Evolutionary conservation across 2,888 invertebrate species (phyloP).

Genomic region (Odontocerum albicorne): DNA sequence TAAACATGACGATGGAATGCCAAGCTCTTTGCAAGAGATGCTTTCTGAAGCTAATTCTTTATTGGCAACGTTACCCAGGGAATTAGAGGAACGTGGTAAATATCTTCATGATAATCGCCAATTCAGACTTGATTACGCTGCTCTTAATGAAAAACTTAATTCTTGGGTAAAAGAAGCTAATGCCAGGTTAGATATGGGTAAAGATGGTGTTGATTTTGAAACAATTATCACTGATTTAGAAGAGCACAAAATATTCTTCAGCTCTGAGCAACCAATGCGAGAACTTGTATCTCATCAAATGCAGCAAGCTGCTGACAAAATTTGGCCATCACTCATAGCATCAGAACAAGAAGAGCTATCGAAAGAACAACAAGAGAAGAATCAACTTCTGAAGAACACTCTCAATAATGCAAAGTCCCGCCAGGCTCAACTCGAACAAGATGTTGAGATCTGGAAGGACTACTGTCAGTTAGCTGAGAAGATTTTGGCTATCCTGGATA

Average conservation of each 20-base stretch:
- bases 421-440: slow-evolving; percentile 77
- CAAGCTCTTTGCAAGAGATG: slow-evolving; percentile 79
- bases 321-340: slow-evolving; percentile 81
- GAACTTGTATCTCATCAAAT: slow-evolving; percentile 80
- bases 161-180: slow-evolving; percentile 85
- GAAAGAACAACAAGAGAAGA: slow-evolving; percentile 78
- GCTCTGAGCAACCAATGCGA: slow-evolving; percentile 74
- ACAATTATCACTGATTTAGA: slow-evolving; percentile 81
- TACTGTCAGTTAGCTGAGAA: slow-evolving; percentile 78
- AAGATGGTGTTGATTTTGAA: slow-evolving; percentile 86
- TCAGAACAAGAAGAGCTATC: slow-evolving; percentile 83
- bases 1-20: slow-evolving; percentile 76
- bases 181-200: slow-evolving; percentile 72
- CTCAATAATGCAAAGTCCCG: slow-evolving; percentile 81
- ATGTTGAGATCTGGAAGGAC: slow-evolving; percentile 82
- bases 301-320: slow-evolving; percentile 82
- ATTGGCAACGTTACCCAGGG: slow-evolving; percentile 74
- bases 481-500: slow-evolving; percentile 72
- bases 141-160: slow-evolving; percentile 74
- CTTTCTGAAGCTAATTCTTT: slow-evolving; percentile 82
- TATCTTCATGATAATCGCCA: slow-evolving; percentile 79
- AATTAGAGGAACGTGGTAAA: slow-evolving; percentile 77
- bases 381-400: slow-evolving; percentile 79
- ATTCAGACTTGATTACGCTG: slow-evolving; percentile 74
- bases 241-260: slow-evolving; percentile 85